Percentiles rank a stretch among this genome's conserved stretches.
Evolutionary conservation across 1,140 invertebrate species (phyloP).

Genomic region (Dolichoris vasculosae): DNA sequence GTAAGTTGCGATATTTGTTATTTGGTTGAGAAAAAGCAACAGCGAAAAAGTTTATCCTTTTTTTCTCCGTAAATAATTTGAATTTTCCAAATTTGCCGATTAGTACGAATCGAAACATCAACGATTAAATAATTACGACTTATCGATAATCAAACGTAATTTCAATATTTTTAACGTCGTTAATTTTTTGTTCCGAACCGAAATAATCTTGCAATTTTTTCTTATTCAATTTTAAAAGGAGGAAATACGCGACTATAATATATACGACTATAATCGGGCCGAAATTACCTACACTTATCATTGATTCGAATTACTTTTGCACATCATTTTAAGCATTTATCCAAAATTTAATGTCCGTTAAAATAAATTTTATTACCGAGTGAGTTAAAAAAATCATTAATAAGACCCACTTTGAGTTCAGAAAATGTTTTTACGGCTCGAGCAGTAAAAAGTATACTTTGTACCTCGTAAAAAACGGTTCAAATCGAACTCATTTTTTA

Average conservation of each 20-base stretch:
- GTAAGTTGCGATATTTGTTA: neutral
- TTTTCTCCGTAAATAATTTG: neutral
- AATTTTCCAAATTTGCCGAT: neutral
- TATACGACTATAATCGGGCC: neutral
- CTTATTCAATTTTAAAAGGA: neutral
- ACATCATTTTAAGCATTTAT: constrained; percentile 26
- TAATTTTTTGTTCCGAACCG: neutral
- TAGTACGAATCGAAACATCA: too few species aligned
- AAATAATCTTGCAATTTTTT: neutral
- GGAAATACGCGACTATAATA: neutral
- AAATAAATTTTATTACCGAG: neutral
- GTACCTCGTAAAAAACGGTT: constrained; percentile 28
- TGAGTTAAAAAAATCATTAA: constrained; percentile 7
- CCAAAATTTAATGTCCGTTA: constrained; percentile 19
- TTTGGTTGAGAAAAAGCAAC: neutral
- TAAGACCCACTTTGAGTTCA: neutral
- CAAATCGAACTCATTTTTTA: constrained; percentile 1
- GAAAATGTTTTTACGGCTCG: constrained; percentile 11
- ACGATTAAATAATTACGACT: neutral
- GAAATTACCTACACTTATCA: neutral
- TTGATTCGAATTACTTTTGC: constrained; percentile 26
- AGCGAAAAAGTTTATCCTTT: neutral
- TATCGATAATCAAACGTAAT: neutral
- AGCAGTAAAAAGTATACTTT: constrained; percentile 30
- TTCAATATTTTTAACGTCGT: neutral